Base-by-base conservation (phyloP, 1,140 invertebrate species). In the Idris sp. region DNA sequence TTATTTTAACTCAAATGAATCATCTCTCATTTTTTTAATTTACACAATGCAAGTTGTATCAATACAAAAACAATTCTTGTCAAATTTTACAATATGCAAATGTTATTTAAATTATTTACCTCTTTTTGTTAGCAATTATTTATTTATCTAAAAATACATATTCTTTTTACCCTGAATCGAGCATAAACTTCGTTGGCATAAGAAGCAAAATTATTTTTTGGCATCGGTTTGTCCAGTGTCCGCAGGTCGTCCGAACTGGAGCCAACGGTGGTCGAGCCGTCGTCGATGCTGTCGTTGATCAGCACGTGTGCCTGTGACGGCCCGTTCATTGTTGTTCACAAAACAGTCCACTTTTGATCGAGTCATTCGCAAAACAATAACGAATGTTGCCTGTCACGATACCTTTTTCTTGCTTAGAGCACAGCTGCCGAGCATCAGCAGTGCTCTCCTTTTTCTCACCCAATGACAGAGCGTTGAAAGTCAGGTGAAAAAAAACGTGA, bases 111-210 rank as follows among this genome's bases (percentile, higher is more conserved):
- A n/a, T n/a, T n/a, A n/a, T n/a, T n/a, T n/a, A n/a, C n/a, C n/a
- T n/a, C n/a, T n/a, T n/a, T n/a, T n/a, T n/a, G n/a, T n/a, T n/a
- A n/a, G n/a, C n/a, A n/a, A n/a, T n/a, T n/a, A n/a, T n/a, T n/a
- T n/a, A n/a, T n/a, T n/a, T n/a, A n/a, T n/a, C n/a, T n/a, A n/a
- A n/a, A n/a, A n/a, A n/a, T n/a, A n/a, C n/a, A n/a, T n/a, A n/a
- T n/a, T n/a, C n/a, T n/a, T n/a, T n/a, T 22, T 74, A 87, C 86
- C 65, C 83, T 76, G 67, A 86, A 86, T 74, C 84, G 79, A 11
- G 84, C 76, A 15, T 58, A 58, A 15, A 82, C 10, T 36, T 79
- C 65, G 26, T 80, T 82, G 0, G 80, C 82, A 16, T 86, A 86
- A 0, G 85, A 85, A 0, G 76, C 67, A 48, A 87, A 87, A 74